Percentiles rank a stretch among this genome's conserved stretches.
Evolutionary conservation across 2,797 vertebrate genomes (phyloP).

Genomic region (Crocidura indochinensis): DNA sequence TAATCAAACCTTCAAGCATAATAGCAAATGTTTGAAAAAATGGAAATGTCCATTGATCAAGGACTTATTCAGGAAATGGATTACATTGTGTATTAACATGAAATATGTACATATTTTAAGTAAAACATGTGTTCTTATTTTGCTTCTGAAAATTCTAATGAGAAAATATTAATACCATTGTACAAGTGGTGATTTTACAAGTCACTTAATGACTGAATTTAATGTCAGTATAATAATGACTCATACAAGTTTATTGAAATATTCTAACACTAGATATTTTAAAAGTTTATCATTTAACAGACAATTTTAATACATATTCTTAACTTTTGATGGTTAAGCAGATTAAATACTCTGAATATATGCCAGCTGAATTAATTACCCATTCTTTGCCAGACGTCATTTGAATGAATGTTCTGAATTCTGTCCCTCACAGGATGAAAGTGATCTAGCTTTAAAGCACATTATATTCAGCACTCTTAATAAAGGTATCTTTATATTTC

Average conservation of each 20-base stretch:
- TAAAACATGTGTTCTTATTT: not conserved
- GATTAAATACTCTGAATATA: constrained; percentile 43
- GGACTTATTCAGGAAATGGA: not conserved
- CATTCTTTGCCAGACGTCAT: constrained; percentile 36
- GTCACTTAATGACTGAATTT: not conserved
- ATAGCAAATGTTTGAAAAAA: not conserved
- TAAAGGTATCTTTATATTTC: constrained; percentile 10
- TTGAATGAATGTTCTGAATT: constrained; percentile 26
- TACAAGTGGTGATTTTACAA: not conserved
- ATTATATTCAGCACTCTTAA: constrained; percentile 9
- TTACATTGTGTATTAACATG: not conserved
- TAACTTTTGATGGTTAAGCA: constrained; percentile 19
- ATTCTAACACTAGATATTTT: not conserved
- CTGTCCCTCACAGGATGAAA: not conserved
- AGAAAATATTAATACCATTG: not conserved
- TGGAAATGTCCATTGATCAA: not conserved
- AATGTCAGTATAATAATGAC: not conserved
- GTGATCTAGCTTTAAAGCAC: constrained; percentile 37
- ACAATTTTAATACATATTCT: not conserved
- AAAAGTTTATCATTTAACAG: not conserved
- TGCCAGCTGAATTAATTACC: constrained; percentile 20
- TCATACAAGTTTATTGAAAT: constrained; percentile 40
- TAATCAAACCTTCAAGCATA: not conserved
- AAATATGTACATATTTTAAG: not conserved
- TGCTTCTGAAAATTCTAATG: not conserved